phyloP scores from a whole-genome alignment of 2,888 invertebrate genomes.

The Drosophila lacicola region DNA sequence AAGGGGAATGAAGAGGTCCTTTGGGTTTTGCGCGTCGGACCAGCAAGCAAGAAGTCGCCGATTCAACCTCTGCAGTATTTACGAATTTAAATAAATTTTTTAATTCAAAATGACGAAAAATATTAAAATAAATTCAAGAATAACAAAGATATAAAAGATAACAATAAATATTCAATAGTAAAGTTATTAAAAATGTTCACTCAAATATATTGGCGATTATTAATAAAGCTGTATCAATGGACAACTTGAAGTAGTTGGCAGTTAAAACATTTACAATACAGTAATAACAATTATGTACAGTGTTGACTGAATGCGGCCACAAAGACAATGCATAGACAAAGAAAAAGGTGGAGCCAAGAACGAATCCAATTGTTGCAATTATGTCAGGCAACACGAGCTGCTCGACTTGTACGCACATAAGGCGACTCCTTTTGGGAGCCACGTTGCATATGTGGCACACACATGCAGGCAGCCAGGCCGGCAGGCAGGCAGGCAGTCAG shows the following conservation, averaged over 20 bases:
- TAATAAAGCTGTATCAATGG: conserved; percentile 16
- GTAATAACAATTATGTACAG: conserved; percentile 48
- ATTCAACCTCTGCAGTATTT: too few relatives aligned
- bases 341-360: conserved; percentile 30
- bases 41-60: too few relatives aligned
- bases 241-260: neutral
- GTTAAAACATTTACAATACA: conserved; percentile 27
- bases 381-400: conserved; percentile 47
- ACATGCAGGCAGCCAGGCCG: conserved; percentile 17
- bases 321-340: conserved; percentile 32
- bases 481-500: conserved; percentile 17
- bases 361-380: conserved; percentile 74
- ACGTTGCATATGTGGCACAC: conserved; percentile 33
- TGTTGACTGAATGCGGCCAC: conserved; percentile 38
- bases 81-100: too few relatives aligned
- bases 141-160: too few relatives aligned
- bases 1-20: too few relatives aligned
- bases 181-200: too few relatives aligned
- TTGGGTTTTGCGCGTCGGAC: too few relatives aligned
- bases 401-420: conserved; percentile 39
- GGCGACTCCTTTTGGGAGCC: conserved; percentile 19
- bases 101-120: too few relatives aligned
- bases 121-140: too few relatives aligned
- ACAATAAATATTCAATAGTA: too few relatives aligned
- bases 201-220: neutral